Evolutionary conservation across 2,888 invertebrate genomes (phyloP), one percentile per base, ranked within the genome.

Genomic region (Rhagonycha lutea): DNA sequence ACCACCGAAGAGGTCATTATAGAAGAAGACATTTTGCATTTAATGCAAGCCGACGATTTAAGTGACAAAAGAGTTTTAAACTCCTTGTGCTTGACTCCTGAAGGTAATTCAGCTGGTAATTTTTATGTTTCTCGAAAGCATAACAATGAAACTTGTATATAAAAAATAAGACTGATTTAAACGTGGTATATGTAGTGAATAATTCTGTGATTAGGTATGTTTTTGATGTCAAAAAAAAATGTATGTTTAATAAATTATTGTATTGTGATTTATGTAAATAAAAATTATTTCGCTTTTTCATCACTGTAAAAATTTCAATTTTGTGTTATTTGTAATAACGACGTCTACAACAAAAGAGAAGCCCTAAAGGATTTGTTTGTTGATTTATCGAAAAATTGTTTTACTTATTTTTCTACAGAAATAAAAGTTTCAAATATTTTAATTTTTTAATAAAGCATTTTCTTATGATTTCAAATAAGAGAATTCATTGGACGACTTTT

Each of bases 21-120:
- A n/a, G 75, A 75, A 62, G 75, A 75, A 67, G 71, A 71, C 23
- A 68, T 32, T 18, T 68, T 75, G 14, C 47, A 74, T 47, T 47
- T 47, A 7, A 47, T 47, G 47, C 47, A 47, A 47, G 8, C 47
- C 47, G n/a, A 47, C n/a, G 47, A 47, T n/a, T n/a, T 47, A 47
- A 47, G n/a, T 5, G 47, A 47, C n/a, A 47, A 47, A 47, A 47
- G 47, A 47, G 47, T 47, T 47, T 47, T 47, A 47, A 47, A 47
- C 47, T 47, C 47, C n/a, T n/a, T 47, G 2, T 47, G 47, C n/a
- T 47, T 47, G 47, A 47, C 47, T n/a, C 12, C 47, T 5, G 47
- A 47, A 7, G 47, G 47, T n/a, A 47, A 47, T 7, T n/a, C 47
- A 8, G 47, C 47, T n/a, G n/a, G 47, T n/a, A 47, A n/a, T 47